Percentiles rank a stretch among this genome's conserved stretches.
phyloP scores from a whole-genome alignment of 2,888 invertebrate genomes.

The Slavum lentiscoides region DNA sequence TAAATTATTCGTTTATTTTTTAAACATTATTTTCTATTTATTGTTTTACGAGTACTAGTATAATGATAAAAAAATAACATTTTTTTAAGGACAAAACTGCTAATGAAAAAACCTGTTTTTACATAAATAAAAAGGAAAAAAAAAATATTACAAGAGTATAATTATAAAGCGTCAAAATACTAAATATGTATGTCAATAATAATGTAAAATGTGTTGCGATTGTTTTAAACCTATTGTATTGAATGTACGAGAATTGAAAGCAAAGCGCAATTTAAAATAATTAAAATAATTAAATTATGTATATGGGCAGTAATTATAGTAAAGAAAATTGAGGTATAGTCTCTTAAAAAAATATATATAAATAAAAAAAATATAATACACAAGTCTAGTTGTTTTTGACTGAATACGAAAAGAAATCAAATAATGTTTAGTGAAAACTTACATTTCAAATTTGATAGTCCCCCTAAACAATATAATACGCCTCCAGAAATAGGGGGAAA shows the following conservation, averaged over 20 bases:
- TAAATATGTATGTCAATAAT: slow-evolving; percentile 37
- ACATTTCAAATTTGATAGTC: slow-evolving; percentile 43
- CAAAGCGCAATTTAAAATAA: slow-evolving; percentile 40
- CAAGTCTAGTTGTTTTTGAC: slow-evolving; percentile 52
- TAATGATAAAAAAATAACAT: slow-evolving; percentile 44
- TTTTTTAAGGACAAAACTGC: slow-evolving; percentile 50
- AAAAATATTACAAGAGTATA: slow-evolving; percentile 44
- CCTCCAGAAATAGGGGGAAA: slow-evolving; percentile 53
- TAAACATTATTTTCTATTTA: slow-evolving; percentile 50
- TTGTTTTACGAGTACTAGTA: slow-evolving; percentile 46
- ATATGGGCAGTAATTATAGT: slow-evolving; percentile 52
- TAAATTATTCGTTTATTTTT: slow-evolving; percentile 16
- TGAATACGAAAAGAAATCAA: slow-evolving; percentile 52
- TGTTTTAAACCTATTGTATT: slow-evolving; percentile 47
- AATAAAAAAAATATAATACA: slow-evolving; percentile 52
- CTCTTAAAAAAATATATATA: slow-evolving; percentile 52
- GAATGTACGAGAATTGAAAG: slow-evolving; percentile 38
- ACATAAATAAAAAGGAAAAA: slow-evolving; percentile 47
- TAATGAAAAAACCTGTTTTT: slow-evolving; percentile 37
- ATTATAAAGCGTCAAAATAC: slow-evolving; percentile 40
- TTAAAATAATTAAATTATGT: slow-evolving; percentile 41
- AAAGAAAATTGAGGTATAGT: slow-evolving; percentile 51
- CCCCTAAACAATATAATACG: slow-evolving; percentile 53
- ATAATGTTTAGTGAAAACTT: slow-evolving; percentile 51
- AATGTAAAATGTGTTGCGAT: slow-evolving; percentile 48